A percentile compares a stretch with the other conserved stretches of the same genome.
Conservation (phyloP, 2,888 invertebrate species). For the Mythimna vitellina region DNA sequence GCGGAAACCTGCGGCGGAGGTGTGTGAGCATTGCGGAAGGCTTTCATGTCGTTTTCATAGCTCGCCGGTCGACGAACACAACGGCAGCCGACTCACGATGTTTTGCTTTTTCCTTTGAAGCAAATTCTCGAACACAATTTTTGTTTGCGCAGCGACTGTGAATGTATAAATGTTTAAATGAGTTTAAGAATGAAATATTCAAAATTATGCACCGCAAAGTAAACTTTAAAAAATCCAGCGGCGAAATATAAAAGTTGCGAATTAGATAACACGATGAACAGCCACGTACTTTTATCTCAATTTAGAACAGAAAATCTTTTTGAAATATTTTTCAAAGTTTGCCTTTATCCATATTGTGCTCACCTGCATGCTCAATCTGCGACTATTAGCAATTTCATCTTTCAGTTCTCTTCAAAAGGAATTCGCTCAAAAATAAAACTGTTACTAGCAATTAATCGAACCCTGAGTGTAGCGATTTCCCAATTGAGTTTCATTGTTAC, state of each 20-base stretch:
- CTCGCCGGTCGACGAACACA: conserved; percentile 54
- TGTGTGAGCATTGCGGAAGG: conserved; percentile 59
- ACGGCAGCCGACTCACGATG: conserved; percentile 54
- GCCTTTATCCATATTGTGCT: neutral
- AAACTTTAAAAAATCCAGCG: neutral
- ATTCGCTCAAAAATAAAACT: conserved; percentile 38
- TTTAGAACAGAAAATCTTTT: conserved; percentile 1
- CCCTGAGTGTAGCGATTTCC: conserved; percentile 6
- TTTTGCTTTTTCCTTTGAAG: conserved; percentile 60
- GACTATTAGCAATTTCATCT: conserved; percentile 26
- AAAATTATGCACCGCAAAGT: conserved; percentile 10
- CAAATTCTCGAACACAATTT: conserved; percentile 52
- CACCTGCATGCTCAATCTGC: neutral
- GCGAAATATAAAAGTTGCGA: conserved; percentile 5
- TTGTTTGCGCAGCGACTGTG: conserved; percentile 40
- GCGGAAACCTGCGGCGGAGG: conserved; percentile 62
- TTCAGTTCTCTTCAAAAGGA: conserved; percentile 10
- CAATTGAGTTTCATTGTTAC: conserved; percentile 34
- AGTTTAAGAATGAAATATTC: neutral
- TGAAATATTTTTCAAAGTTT: neutral
- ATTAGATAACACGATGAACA: conserved; percentile 6
- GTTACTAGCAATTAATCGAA: conserved; percentile 36
- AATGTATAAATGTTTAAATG: conserved; percentile 17
- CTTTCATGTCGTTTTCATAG: conserved; percentile 69
- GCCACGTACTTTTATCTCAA: neutral